Evolutionary conservation across 2,888 invertebrate species (phyloP).

Genomic region (Parnassius orleans): DNA sequence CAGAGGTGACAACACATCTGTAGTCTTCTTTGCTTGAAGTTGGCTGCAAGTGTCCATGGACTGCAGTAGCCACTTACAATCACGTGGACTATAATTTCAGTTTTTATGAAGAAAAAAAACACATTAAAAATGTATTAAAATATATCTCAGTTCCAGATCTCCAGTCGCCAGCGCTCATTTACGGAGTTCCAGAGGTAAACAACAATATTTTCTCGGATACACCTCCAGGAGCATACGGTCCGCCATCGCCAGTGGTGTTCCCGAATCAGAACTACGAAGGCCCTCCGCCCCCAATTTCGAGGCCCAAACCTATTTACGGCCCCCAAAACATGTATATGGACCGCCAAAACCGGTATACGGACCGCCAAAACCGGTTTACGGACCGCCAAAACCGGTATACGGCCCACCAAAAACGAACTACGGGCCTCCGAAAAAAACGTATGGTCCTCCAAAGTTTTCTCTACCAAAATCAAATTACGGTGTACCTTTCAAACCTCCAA

Average conservation of each 20-base stretch:
- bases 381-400: conserved; percentile 62
- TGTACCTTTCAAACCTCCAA: conserved; percentile 57
- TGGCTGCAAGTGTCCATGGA: too few relatives aligned
- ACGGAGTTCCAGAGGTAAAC: conserved; percentile 79
- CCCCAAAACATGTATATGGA: conserved; percentile 66
- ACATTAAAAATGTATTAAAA: not conserved
- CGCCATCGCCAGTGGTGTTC: conserved; percentile 72
- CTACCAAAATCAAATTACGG: conserved; percentile 60
- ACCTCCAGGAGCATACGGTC: conserved; percentile 70
- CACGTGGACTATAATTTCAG: too few relatives aligned
- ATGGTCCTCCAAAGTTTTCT: conserved; percentile 55
- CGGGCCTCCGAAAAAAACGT: conserved; percentile 63
- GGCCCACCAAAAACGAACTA: conserved; percentile 64
- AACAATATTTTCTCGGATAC: conserved; percentile 44
- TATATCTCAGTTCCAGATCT: conserved; percentile 59
- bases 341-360: conserved; percentile 64
- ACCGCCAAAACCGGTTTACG: conserved; percentile 61
- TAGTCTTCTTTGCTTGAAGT: too few relatives aligned
- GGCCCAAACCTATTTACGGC: conserved; percentile 60
- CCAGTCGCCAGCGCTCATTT: conserved; percentile 77
- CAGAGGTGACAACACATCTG: too few relatives aligned
- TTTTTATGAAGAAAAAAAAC: too few relatives aligned
- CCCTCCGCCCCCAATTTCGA: conserved; percentile 72
- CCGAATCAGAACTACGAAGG: conserved; percentile 69
- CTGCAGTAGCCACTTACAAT: too few relatives aligned